Evolutionary conservation across 2,888 invertebrate species (phyloP), one percentile per base, ranked within the genome.

Genomic region (Homarus gammarus): DNA sequence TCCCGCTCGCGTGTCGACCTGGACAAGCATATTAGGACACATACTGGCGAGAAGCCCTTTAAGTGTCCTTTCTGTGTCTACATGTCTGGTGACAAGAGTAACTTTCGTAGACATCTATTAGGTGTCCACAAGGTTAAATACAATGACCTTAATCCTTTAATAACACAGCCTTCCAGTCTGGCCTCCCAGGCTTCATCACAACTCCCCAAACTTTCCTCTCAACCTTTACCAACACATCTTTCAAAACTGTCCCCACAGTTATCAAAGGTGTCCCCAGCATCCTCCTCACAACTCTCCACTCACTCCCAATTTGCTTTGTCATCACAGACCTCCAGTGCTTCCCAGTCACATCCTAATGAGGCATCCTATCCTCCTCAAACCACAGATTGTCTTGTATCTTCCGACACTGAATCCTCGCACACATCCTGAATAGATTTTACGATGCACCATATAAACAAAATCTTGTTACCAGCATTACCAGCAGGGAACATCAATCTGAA

Each of bases 41-140:
- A 90, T 75, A 90, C 90, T n/a, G 83, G 87, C 22, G 90, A 90
- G 84, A 90, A 90, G 84, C 90, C 90, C 15, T 90, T 77, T 40
- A 87, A 87, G 70, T 90, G 90, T 64, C 84, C 68, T 27, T 81
- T 84, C 68, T 90, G 90, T 64, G 61, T 73, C 27, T 90, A 90
- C 84, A 86, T 86, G 87, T 86, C 90, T 22, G 90, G 87, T 6
- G 90, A 90, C 73, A 90, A 87, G 81, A 90, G 90, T 72, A 90
- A 90, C 81, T 84, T 82, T 38, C 83, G 87, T 33, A 51, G 90
- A 49, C 90, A 90, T 75, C 51, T 90, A n/a, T 70, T 49, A 10
- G 87, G 84, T 15, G 87, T 87, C 8, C 90, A 90, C 82, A 90
- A 90, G 56, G 36, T 86, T 22, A 79, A 73, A 27, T 75, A 79